Evolutionary conservation across 2,888 invertebrate species (phyloP), one percentile per base, ranked within the genome.

Genomic region (Trichacis sp.): DNA sequence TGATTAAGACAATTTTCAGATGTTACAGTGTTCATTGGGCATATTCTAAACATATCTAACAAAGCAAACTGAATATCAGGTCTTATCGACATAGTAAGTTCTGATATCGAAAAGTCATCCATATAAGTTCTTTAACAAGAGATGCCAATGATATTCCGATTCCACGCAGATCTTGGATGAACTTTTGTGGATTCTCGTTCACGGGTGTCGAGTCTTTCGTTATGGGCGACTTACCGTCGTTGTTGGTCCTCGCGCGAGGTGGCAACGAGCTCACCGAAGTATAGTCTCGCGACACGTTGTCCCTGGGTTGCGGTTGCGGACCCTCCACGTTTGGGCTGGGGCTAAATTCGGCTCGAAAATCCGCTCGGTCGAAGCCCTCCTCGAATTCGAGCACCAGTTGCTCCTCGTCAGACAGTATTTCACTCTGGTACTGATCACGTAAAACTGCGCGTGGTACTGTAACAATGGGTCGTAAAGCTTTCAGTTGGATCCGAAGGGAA

Each of bases 401-500:
- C 64, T 89, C 88, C 82, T 94, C 94, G 82, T 94, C 95, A 68
- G 90, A 88, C 83, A 93, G 93, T 47, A 91, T 88, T 20, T 90
- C 89, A 65, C 92, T 92, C 79, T 94, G 93, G 85, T 91, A 94
- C 72, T 92, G 89, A 84, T 94, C 93, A 80, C 93, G 92, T 65
- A 95, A 86, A 53, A 95, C 93, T 80, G 92, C 92, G 69, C 94
- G 88, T 2, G 94, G 94, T 69, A 95, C 95, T 95, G 87, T 1
- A 74, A 69, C 24, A 46, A 46, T 14, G n/a, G 46, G 14, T 24
- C 46, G 24, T 20, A 46, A 46, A 24, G 6, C 24, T n/a, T 24
- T 24, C 18, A 24, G 14, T 24, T 24, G 29, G 19, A 40, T 40
- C 14, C 15, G 4, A 4, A 24, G 24, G n/a, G 40, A 40, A 40